Conservation (phyloP, 2,888 invertebrate species). For the Diploptera punctata region DNA sequence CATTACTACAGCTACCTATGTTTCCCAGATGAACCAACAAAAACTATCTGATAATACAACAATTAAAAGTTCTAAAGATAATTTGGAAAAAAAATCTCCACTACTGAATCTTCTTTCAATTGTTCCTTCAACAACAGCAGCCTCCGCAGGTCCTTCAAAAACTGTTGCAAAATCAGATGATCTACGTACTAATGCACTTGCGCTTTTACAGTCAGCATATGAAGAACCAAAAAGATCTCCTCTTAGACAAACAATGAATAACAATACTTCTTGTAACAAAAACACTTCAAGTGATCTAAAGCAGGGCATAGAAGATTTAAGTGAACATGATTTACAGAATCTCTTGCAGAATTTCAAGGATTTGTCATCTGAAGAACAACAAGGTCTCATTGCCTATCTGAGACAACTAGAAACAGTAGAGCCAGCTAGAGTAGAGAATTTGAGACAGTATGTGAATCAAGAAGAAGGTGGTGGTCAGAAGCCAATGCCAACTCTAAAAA, state of each 20-base stretch:
- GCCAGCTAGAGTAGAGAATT: constrained; percentile 76
- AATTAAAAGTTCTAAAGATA: no score
- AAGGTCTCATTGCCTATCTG: constrained; percentile 79
- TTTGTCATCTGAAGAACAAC: constrained; percentile 80
- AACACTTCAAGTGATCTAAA: neutral
- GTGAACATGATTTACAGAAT: constrained; percentile 81
- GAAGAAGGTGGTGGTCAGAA: constrained; percentile 47
- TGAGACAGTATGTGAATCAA: constrained; percentile 77
- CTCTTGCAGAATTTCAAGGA: constrained; percentile 83
- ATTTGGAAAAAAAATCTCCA: constrained; percentile 49
- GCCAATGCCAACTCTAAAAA: neutral
- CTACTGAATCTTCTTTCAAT: constrained; percentile 43
- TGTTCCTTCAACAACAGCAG: constrained; percentile 5
- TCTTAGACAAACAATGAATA: neutral
- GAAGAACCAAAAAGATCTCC: constrained; percentile 41
- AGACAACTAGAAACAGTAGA: constrained; percentile 81
- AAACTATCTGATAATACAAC: no score
- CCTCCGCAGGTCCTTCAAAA: constrained; percentile 40
- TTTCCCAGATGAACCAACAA: constrained; percentile 44
- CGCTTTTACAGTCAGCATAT: constrained; percentile 47
- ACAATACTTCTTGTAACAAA: neutral
- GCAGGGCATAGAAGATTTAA: constrained; percentile 81
- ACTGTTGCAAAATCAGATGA: constrained; percentile 39
- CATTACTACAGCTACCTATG: constrained; percentile 60
- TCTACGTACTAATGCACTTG: constrained; percentile 41